Conservation (phyloP, 1,140 invertebrate genomes). For the Ganaspis sp. region DNA sequence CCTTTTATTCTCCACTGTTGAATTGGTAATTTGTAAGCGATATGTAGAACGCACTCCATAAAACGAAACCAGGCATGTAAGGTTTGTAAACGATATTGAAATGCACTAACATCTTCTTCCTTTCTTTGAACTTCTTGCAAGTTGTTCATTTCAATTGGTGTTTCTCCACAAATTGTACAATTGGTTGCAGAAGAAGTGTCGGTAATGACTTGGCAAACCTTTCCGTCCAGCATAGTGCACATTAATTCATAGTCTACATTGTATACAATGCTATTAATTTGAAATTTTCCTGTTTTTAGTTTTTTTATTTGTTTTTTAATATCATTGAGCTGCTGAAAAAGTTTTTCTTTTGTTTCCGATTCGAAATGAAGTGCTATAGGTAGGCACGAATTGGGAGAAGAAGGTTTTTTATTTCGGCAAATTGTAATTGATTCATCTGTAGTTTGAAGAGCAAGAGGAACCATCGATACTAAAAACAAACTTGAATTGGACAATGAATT, state of each 20-base stretch:
- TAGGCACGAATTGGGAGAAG: no score
- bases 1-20: neutral
- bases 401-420: no score
- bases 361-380: neutral
- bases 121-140: neutral
- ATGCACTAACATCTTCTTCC: conserved; percentile 1
- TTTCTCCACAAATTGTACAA: neutral
- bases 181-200: neutral
- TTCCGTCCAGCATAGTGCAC: neutral
- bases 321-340: neutral
- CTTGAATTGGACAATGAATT: no score
- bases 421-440: no score
- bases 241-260: neutral
- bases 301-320: neutral
- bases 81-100: neutral
- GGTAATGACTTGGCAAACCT: neutral
- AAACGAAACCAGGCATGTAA: neutral
- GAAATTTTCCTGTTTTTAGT: neutral
- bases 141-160: neutral
- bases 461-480: no score
- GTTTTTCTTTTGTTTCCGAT: neutral
- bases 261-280: neutral
- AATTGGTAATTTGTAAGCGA: neutral
- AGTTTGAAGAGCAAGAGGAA: no score
- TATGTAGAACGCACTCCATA: neutral